Evolutionary conservation across 2,797 vertebrate species (phyloP).

Genomic region (Neomorphus geoffroyi): DNA sequence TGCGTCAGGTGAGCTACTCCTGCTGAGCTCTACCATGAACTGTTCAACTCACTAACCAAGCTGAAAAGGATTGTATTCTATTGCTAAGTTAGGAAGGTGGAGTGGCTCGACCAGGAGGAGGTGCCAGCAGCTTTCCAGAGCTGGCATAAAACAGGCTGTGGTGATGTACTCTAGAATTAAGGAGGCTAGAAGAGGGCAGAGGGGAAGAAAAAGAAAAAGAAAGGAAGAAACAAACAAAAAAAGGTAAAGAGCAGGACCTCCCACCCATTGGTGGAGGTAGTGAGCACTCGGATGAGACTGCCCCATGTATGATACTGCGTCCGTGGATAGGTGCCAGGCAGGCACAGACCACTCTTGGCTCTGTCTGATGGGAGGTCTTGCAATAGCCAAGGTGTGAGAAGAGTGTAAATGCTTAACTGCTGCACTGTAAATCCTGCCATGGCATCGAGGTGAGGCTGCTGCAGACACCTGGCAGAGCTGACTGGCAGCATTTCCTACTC

Average conservation of each 20-base stretch:
- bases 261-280: background rate
- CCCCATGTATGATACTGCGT: background rate
- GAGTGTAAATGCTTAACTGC: conserved; percentile 4
- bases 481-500: background rate
- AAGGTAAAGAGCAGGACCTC: background rate
- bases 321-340: background rate
- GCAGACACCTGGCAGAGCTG: background rate
- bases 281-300: background rate
- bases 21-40: background rate
- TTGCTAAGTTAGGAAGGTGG: background rate
- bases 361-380: conserved; percentile 9
- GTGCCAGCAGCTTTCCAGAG: background rate
- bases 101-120: background rate
- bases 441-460: background rate
- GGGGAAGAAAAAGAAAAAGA: background rate
- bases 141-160: background rate
- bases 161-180: background rate
- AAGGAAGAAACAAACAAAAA: background rate
- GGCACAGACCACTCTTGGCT: background rate
- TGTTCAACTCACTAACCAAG: background rate
- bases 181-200: too few relatives aligned
- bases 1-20: background rate
- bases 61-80: background rate
- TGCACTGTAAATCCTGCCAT: background rate
- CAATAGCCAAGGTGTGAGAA: background rate